Percentiles rank a stretch among this genome's conserved stretches.
These are phyloP conservation scores for Brienomyrus longianalis DNA, from an alignment of 2,113 vertebrate species.

Conservation along the genomic window DNA sequence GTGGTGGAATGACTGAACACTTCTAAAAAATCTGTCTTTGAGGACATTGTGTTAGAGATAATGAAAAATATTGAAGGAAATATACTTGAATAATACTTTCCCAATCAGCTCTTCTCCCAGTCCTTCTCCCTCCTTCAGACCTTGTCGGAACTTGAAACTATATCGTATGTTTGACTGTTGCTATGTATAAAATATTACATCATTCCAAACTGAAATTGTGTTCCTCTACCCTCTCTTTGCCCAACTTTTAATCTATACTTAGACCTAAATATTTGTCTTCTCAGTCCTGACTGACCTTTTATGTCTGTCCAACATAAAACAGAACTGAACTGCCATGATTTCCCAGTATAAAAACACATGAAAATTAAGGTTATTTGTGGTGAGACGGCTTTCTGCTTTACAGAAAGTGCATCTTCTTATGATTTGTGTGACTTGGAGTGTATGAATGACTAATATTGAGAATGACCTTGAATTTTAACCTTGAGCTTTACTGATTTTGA, in stretches of 20 bases:
- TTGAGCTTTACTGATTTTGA: background rate
- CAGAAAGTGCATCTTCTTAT: background rate
- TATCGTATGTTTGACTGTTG: constrained; percentile 10
- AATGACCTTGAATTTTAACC: background rate
- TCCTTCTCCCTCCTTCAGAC: background rate
- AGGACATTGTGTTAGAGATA: constrained; percentile 1
- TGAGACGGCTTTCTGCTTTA: background rate
- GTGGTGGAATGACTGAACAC: background rate
- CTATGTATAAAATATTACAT: constrained; percentile 3
- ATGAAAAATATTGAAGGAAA: background rate
- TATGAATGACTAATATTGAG: background rate
- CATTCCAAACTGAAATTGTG: background rate
- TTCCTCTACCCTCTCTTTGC: background rate
- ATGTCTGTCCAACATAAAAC: background rate
- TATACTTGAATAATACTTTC: constrained; percentile 7
- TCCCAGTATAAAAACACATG: constrained; percentile 1
- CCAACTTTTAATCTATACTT: constrained; percentile 7
- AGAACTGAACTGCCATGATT: constrained; percentile 11
- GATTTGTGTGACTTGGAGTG: constrained; percentile 5
- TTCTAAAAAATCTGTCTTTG: background rate
- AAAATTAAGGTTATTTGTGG: background rate
- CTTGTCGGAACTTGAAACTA: background rate
- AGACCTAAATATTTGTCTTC: constrained; percentile 11
- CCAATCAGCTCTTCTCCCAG: background rate
- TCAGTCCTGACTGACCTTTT: background rate